Conservation (phyloP, 35 echinoderm and acorn worm species). For the Strongylocentrotus purpuratus region DNA sequence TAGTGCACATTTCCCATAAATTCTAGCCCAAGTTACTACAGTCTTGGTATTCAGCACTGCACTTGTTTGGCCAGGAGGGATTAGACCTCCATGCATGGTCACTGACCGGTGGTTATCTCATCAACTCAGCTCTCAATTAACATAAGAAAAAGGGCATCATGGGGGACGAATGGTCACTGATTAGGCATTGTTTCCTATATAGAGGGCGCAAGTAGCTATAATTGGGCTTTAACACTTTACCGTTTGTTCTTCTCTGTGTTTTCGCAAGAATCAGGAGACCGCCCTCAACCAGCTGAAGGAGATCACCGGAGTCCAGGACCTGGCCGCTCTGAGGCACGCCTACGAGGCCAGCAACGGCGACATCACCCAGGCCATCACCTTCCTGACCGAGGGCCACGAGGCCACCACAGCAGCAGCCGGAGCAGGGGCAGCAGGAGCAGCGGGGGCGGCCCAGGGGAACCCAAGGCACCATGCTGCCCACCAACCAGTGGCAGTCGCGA, state of each 20-base stretch:
- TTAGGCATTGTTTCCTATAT: too few relatives aligned
- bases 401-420: neutral
- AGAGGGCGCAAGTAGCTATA: too few relatives aligned
- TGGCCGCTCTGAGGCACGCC: conserved; percentile 64
- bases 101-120: too few relatives aligned
- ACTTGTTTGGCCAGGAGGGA: too few relatives aligned
- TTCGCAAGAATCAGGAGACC: conserved; percentile 83
- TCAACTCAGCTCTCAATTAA: too few relatives aligned
- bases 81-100: too few relatives aligned
- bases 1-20: too few relatives aligned
- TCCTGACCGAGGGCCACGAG: conserved; percentile 66
- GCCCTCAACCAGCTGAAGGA: conserved; percentile 94
- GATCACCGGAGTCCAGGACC: conserved; percentile 88
- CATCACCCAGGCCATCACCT: conserved; percentile 74
- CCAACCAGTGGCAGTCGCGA: neutral
- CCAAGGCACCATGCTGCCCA: neutral
- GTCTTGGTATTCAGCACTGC: neutral
- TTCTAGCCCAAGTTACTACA: too few relatives aligned
- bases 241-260: neutral
- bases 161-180: too few relatives aligned
- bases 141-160: too few relatives aligned
- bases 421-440: neutral
- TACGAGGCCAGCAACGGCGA: conserved; percentile 89
- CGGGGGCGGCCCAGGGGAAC: neutral
- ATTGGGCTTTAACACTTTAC: neutral